Percentiles rank a stretch among this genome's conserved stretches.
These are phyloP conservation scores for Andrena camellia DNA, from an alignment of 2,888 invertebrate genomes.

Conservation along the genomic window DNA sequence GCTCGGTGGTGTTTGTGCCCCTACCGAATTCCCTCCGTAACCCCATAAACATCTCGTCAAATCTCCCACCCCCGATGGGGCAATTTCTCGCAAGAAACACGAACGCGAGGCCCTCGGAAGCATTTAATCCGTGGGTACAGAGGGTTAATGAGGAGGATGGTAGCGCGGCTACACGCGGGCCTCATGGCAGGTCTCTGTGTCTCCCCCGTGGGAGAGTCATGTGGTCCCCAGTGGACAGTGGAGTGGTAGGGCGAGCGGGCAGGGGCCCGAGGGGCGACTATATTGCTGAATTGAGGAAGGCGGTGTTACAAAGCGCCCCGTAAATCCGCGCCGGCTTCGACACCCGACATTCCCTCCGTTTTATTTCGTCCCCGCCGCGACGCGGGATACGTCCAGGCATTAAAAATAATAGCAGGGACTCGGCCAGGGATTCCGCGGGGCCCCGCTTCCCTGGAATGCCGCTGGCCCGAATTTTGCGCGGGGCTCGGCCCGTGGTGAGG, in stretches of 20 bases:
- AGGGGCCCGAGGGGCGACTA: constrained; percentile 69
- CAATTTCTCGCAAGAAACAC: constrained; percentile 34
- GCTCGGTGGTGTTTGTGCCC: constrained; percentile 3
- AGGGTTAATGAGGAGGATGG: constrained; percentile 81
- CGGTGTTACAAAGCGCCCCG: constrained; percentile 85
- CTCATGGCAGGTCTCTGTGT: constrained; percentile 69
- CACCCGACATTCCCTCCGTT: constrained; percentile 84
- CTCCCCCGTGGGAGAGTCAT: constrained; percentile 68
- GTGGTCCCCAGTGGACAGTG: constrained; percentile 47
- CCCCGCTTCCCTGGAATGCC: constrained; percentile 46
- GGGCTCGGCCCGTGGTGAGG: not conserved
- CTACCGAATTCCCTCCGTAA: constrained; percentile 36
- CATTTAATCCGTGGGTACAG: constrained; percentile 70
- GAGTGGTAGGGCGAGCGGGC: constrained; percentile 64
- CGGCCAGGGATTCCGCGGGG: constrained; percentile 61
- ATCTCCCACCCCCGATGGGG: constrained; percentile 12
- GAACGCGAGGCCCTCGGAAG: constrained; percentile 46
- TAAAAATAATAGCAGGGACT: constrained; percentile 81
- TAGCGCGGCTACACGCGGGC: constrained; percentile 67
- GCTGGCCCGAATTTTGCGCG: constrained; percentile 56
- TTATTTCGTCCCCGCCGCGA: constrained; percentile 74
- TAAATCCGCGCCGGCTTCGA: constrained; percentile 85
- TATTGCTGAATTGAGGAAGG: constrained; percentile 85
- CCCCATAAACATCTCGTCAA: constrained; percentile 52
- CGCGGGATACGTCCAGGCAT: constrained; percentile 76